Base-by-base conservation (phyloP, 2,113 vertebrate species). In the Nesoenas mayeri region DNA sequence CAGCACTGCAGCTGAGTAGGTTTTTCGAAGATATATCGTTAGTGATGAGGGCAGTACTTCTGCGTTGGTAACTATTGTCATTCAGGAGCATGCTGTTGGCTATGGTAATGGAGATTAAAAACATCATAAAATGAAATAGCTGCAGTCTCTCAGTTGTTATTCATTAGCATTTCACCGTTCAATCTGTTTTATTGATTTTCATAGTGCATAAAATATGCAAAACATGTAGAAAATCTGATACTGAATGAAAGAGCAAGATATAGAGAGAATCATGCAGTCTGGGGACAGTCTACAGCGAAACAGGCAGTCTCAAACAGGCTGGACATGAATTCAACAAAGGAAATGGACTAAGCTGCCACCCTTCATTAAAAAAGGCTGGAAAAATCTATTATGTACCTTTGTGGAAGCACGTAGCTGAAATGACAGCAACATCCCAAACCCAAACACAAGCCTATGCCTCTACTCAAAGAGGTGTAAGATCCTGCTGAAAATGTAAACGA, bases 91-190 rank as follows among this genome's bases (percentile, higher is more conserved):
- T 28, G 71, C n/a, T 79, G 32, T 66, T 71, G 26, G 75, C 75
- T 67, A 7, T 65, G 72, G 60, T 70, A 78, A 78, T 90, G 65
- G 64, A 77, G 82, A 93, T 95, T 80, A 93, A 94, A 94, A 95
- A 47, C 60, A 53, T 78, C 44, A 94, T 95, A 88, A 96, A 94
- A 78, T 74, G 60, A 95, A 93, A 84, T 67, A 94, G 28, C 72
- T 93, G 67, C 60, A 74, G n/a, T 25, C 4, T 60, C 57, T 94
- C 79, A n/a, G 60, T 88, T 85, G 82, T 85, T 95, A 83, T 80
- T 94, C 82, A 86, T 96, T 93, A 94, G 12, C 83, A 71, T 91
- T 95, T 94, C 24, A 61, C 93, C 90, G 65, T 88, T 90, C 48
- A 75, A 84, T 67, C 60, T 83, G 36, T 73, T 94, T 70, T 96